Conservation (phyloP, 2,797 vertebrate genomes). For the Gastrophryne carolinensis region DNA sequence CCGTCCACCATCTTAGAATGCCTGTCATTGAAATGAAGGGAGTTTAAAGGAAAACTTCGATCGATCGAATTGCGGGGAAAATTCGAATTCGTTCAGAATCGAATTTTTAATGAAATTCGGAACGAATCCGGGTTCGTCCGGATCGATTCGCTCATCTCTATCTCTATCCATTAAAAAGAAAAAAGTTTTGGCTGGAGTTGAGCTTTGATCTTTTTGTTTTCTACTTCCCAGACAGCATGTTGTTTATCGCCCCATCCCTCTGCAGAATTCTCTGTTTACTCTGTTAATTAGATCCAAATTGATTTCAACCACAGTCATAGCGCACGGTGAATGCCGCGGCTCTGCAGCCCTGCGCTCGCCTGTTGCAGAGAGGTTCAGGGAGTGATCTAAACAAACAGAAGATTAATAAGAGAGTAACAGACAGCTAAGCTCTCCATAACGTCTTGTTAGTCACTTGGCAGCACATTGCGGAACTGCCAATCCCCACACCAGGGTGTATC, state of each 20-base stretch:
- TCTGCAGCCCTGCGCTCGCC: background rate
- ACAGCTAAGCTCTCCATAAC: background rate
- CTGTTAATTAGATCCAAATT: conserved; percentile 39
- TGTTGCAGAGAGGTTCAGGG: background rate
- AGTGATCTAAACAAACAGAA: conserved; percentile 14
- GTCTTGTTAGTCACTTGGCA: background rate
- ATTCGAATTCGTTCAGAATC: no score
- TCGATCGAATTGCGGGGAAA: no score
- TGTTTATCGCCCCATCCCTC: background rate
- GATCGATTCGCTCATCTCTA: no score
- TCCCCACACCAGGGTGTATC: background rate
- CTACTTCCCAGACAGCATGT: background rate
- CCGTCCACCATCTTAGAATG: no score
- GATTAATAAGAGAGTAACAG: conserved; percentile 9
- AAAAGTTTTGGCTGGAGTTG: no score
- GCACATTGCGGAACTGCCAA: background rate
- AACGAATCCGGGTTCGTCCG: no score
- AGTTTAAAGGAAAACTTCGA: no score
- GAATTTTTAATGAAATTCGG: no score
- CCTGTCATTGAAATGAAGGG: no score
- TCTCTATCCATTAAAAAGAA: no score
- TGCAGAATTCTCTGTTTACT: conserved; percentile 17
- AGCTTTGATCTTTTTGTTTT: background rate
- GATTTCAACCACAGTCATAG: conserved; percentile 7
- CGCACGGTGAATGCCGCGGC: background rate